phyloP scores from a whole-genome alignment of 2,797 vertebrate species.

The Nannoperca australis region DNA sequence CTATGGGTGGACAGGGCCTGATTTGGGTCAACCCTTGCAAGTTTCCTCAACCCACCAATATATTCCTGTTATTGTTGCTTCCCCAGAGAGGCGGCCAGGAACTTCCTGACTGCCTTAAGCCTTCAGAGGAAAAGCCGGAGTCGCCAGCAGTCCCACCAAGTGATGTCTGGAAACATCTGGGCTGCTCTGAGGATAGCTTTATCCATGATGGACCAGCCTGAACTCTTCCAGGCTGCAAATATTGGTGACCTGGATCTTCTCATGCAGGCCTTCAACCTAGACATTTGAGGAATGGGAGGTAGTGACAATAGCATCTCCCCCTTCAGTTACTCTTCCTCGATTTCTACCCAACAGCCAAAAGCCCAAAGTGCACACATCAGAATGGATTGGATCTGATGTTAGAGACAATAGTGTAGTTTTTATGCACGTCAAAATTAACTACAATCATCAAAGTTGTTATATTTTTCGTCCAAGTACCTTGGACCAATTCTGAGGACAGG shows the following conservation, averaged over 20 bases:
- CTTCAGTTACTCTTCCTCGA: constrained; percentile 17
- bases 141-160: constrained; percentile 94
- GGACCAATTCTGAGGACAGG: constrained; percentile 70
- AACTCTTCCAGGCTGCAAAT: constrained; percentile 98
- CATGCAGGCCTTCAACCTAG: constrained; percentile 95
- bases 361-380: constrained; percentile 80
- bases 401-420: constrained; percentile 43
- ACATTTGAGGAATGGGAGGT: constrained; percentile 84
- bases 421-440: constrained; percentile 62
- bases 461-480: constrained; percentile 72
- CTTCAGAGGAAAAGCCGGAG: constrained; percentile 97
- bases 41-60: neutral
- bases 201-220: constrained; percentile 98
- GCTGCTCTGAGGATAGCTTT: constrained; percentile 95
- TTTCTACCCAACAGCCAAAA: constrained; percentile 73
- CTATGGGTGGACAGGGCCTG: neutral
- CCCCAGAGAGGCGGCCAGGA: constrained; percentile 96
- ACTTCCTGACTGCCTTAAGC: constrained; percentile 96
- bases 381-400: constrained; percentile 37
- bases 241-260: constrained; percentile 97
- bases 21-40: neutral
- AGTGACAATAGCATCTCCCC: constrained; percentile 19
- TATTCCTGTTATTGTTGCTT: constrained; percentile 49
- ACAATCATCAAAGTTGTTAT: constrained; percentile 50
- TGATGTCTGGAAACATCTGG: constrained; percentile 98